phyloP scores from a whole-genome alignment of 1,140 invertebrate genomes.

The Paraescarpia echinospica region DNA sequence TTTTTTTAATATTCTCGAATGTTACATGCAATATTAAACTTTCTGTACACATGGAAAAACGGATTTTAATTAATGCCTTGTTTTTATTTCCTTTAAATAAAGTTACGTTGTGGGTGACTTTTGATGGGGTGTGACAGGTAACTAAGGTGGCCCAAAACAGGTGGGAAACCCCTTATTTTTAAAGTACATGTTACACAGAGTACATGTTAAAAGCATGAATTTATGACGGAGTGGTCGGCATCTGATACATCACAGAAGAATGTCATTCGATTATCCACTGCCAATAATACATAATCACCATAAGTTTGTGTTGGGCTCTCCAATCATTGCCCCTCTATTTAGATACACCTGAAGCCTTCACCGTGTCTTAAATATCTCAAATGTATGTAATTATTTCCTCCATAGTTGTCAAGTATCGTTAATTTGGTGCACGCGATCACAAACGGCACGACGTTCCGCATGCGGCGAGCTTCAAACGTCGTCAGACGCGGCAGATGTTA shows the following conservation, averaged over 20 bases:
- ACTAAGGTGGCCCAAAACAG: too few species aligned
- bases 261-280: not conserved
- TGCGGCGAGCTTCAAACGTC: not conserved
- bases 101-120: too few species aligned
- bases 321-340: not conserved
- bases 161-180: too few species aligned
- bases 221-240: too few species aligned
- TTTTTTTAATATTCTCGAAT: too few species aligned
- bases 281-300: not conserved
- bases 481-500: not conserved
- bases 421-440: not conserved
- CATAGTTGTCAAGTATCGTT: not conserved
- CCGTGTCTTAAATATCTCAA: not conserved
- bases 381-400: not conserved
- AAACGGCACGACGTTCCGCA: not conserved
- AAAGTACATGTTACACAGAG: too few species aligned
- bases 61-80: too few species aligned
- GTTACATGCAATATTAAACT: too few species aligned
- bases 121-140: too few species aligned
- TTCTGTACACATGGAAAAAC: too few species aligned
- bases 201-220: too few species aligned
- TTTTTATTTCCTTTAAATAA: too few species aligned
- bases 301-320: not conserved
- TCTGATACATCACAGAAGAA: not conserved
- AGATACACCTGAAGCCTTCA: not conserved